A percentile compares a stretch with the other conserved stretches of the same genome.
Conservation (phyloP, 2,113 vertebrate genomes). For the Cichladusa arquata region DNA sequence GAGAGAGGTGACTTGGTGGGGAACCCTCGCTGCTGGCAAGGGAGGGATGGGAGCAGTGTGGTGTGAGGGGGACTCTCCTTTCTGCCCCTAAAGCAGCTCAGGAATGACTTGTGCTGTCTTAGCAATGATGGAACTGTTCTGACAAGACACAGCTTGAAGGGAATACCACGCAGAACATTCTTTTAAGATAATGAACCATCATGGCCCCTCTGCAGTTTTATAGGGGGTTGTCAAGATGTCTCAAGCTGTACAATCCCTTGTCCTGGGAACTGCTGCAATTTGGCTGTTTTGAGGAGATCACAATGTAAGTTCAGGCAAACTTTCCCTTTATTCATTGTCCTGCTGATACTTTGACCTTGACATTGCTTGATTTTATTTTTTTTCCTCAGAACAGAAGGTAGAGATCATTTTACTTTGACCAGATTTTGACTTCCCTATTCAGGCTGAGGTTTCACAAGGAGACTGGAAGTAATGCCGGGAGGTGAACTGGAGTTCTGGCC, state of each 20-base stretch:
- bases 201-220: neutral
- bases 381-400: neutral
- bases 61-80: no score
- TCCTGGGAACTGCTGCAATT: neutral
- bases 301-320: neutral
- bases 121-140: neutral
- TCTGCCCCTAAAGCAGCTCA: neutral
- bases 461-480: neutral
- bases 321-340: neutral
- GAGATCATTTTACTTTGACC: neutral
- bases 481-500: neutral
- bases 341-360: neutral
- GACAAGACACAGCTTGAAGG: neutral
- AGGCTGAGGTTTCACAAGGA: neutral
- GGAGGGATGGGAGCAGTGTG: neutral
- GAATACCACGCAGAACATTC: neutral
- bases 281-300: neutral
- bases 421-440: neutral
- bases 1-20: slow-evolving; percentile 53
- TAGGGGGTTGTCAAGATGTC: neutral
- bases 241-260: neutral
- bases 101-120: neutral
- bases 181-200: neutral
- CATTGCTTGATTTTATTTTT: neutral
- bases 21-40: accelerated